phyloP scores from a whole-genome alignment of 2,113 vertebrate genomes.

The Ahaetulla prasina region DNA sequence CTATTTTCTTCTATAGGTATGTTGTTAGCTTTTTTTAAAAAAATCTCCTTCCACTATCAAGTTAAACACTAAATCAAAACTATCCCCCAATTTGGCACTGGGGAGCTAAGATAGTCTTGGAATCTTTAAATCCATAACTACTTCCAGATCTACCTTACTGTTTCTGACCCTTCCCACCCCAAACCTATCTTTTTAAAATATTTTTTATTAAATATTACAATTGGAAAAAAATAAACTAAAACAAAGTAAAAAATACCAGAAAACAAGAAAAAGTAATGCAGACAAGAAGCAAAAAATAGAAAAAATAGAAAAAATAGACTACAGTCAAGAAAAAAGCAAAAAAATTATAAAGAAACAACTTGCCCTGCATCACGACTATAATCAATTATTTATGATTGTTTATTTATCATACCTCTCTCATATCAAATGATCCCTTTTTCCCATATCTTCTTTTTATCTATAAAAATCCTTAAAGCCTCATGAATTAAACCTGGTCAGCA shows the following conservation, averaged over 20 bases:
- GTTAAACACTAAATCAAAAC: background rate
- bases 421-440: too few species aligned
- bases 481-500: too few species aligned
- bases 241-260: background rate
- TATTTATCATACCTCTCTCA: background rate
- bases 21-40: background rate
- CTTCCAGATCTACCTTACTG: background rate
- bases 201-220: background rate
- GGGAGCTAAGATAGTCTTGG: background rate
- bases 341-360: background rate
- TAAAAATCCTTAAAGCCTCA: too few species aligned
- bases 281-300: background rate
- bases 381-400: background rate
- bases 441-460: too few species aligned
- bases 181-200: background rate
- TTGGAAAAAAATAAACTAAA: background rate
- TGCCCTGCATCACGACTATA: background rate
- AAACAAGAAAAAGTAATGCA: background rate
- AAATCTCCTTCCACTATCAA: background rate
- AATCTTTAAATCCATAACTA: background rate
- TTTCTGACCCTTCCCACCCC: background rate
- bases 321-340: background rate
- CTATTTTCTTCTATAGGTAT: background rate
- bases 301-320: too few species aligned
- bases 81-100: background rate